Conservation (phyloP, 2,888 invertebrate genomes). For the Eledona agricola region DNA sequence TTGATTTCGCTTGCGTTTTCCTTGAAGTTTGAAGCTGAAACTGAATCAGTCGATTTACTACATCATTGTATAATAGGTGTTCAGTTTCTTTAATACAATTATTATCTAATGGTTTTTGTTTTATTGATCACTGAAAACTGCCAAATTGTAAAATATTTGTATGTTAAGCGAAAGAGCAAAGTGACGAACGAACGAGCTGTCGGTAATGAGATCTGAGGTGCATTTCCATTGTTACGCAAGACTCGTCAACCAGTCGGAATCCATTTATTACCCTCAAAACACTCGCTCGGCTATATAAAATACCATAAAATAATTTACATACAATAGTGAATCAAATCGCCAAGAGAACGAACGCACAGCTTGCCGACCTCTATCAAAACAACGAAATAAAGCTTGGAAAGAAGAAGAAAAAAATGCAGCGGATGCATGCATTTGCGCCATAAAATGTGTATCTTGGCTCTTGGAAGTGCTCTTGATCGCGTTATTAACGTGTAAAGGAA, state of each 20-base stretch:
- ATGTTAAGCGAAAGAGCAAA: no score
- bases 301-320: constrained; percentile 21
- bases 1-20: no score
- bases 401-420: constrained; percentile 10
- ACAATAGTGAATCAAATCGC: constrained; percentile 20
- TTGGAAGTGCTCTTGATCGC: constrained; percentile 3
- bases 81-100: no score
- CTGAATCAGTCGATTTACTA: no score
- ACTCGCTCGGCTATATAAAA: constrained; percentile 7
- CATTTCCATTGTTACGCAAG: constrained; percentile 6
- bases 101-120: no score
- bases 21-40: no score
- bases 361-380: constrained; percentile 17
- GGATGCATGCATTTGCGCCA: constrained; percentile 7
- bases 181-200: no score
- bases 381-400: constrained; percentile 15
- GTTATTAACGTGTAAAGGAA: constrained; percentile 15
- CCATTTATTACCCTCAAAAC: constrained; percentile 20
- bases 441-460: no score
- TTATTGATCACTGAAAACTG: no score
- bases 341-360: constrained; percentile 19
- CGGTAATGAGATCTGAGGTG: background rate
- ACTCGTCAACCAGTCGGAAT: constrained; percentile 9
- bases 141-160: no score
- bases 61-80: no score